Evolutionary conservation across 2,797 vertebrate genomes (phyloP).

Genomic region (Merluccius polli): DNA sequence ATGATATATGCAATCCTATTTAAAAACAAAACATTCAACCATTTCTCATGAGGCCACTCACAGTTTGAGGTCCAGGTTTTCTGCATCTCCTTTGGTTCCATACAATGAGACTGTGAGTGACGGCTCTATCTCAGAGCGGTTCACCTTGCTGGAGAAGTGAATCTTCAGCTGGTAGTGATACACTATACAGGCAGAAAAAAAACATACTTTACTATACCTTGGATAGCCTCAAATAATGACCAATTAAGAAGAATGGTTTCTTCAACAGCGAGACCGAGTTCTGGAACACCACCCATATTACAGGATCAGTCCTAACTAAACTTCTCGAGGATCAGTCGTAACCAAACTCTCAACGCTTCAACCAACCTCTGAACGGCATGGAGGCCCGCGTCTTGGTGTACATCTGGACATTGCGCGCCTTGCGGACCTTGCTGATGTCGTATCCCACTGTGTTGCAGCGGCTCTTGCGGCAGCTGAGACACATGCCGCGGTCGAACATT

Average conservation of each 20-base stretch:
- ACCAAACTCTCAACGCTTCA: neutral
- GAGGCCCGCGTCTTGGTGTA: conserved; percentile 88
- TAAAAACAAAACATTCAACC: neutral
- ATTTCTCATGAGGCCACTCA: conserved; percentile 49
- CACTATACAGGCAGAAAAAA: conserved; percentile 50
- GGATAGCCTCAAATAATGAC: neutral
- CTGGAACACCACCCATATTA: too few species aligned
- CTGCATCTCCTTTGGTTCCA: conserved; percentile 66
- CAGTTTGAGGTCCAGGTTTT: conserved; percentile 71
- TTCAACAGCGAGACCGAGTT: neutral
- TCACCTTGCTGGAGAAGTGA: conserved; percentile 66
- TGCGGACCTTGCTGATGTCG: conserved; percentile 80
- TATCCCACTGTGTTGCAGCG: conserved; percentile 93
- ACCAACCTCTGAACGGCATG: conserved; percentile 92
- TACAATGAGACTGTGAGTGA: conserved; percentile 67
- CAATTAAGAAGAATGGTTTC: neutral
- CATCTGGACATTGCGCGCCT: conserved; percentile 82
- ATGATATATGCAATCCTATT: neutral
- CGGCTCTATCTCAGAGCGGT: conserved; percentile 61
- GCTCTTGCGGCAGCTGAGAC: conserved; percentile 87
- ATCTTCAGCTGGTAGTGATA: conserved; percentile 81
- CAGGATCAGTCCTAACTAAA: neutral
- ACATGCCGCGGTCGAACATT: conserved; percentile 88
- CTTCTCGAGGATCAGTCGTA: neutral
- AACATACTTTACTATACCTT: neutral